These are phyloP conservation scores for Rhinopithecus roxellana DNA, from an alignment of 2,113 vertebrate species.

Conservation along the genomic window DNA sequence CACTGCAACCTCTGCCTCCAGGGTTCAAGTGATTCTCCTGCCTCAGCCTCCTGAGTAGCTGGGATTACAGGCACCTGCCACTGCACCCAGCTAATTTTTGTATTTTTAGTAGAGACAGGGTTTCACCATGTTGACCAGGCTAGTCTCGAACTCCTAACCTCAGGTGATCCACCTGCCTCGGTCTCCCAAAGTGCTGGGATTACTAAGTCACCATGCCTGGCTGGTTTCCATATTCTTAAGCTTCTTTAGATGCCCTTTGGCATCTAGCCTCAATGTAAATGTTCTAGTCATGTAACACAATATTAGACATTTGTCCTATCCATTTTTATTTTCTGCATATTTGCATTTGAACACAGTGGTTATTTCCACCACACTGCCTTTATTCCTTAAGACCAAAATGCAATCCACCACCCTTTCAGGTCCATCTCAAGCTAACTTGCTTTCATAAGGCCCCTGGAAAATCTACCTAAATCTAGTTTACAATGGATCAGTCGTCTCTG, in stretches of 20 bases:
- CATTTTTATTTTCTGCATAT: background rate
- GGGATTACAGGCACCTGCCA: too few species aligned
- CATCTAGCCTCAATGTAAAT: background rate
- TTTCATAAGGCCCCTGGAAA: background rate
- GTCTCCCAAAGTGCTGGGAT: too few species aligned
- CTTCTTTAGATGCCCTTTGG: background rate
- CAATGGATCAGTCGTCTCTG: background rate
- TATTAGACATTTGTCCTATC: background rate
- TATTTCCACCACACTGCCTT: background rate
- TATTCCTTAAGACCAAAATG: background rate
- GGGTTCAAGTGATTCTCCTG: too few species aligned
- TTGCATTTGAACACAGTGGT: background rate
- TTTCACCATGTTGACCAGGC: too few species aligned
- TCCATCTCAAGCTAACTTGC: background rate
- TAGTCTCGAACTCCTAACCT: too few species aligned
- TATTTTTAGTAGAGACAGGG: too few species aligned
- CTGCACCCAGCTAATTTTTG: too few species aligned
- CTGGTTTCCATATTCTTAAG: background rate
- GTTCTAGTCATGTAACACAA: background rate
- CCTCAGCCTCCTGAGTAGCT: too few species aligned
- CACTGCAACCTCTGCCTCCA: too few species aligned
- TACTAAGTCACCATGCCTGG: too few species aligned
- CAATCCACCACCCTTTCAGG: background rate
- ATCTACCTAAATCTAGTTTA: background rate
- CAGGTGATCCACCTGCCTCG: too few species aligned